Base-by-base conservation (phyloP, 2,113 vertebrate genomes). In the Stomatorhinus ivindoensis region DNA sequence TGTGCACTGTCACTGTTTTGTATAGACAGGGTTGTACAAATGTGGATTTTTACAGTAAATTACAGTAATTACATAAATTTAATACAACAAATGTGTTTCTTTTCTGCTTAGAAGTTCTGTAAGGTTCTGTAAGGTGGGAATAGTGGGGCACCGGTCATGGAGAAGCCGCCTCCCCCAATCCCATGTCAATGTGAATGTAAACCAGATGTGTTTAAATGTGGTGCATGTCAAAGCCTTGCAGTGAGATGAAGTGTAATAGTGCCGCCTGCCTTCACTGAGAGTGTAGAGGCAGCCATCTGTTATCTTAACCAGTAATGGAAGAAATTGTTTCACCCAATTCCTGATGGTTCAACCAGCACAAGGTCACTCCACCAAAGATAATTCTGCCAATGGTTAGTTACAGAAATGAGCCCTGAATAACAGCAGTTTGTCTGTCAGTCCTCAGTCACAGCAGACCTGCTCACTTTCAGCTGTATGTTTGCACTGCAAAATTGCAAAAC, bases 161-260 rank as follows among this genome's bases (percentile, higher is more conserved):
- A 42, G 53, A 6, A 55, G 44, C 47, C 39, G 39, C 44, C n/a
- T 55, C 39, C 47, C 90, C 88, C 65, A 5, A 17, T 83, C 42
- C 15, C n/a, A 5, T 19, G 15, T 83, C 31, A 46, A 35, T 61
- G 90, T 17, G 35, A 61, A 93, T 94, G 73, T 48, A 89, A 50
- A 89, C 92, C 94, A 95, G 94, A 95, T 95, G 94, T 94, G 90
- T 83, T 44, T 91, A 87, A 89, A 88, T 47, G 35, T 7, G 7
- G 87, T 88, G 91, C 89, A 92, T 93, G 91, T 92, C 87, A 73
- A 88, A 93, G 89, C 91, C 88, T 90, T 69, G 51, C 89, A 93
- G 91, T 92, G 88, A 86, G n/a, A 55, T 69, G 51, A 88, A 2
- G 86, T 65, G 46, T 87, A 65, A 92, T 91, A 93, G 91, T 91